These are phyloP conservation scores for Cranoglanis bouderius DNA, from an alignment of 2,113 vertebrate species.

Conservation along the genomic window DNA sequence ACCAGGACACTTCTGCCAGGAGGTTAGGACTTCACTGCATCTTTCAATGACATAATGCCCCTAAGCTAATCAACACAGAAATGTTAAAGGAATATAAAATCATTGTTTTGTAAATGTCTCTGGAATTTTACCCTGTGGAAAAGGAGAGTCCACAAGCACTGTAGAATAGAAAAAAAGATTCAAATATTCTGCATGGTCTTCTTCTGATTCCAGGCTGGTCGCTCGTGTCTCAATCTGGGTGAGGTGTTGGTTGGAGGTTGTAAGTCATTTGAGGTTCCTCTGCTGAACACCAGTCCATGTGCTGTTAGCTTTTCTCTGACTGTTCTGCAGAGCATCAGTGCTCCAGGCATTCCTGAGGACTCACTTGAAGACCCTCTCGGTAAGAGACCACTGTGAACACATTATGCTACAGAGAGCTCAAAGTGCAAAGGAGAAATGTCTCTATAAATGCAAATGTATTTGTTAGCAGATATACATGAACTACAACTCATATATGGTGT, in stretches of 20 bases:
- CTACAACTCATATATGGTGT: background rate
- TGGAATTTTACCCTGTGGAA: background rate
- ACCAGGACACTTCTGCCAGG: too few species aligned
- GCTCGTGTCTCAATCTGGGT: constrained; percentile 77
- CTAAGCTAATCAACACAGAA: background rate
- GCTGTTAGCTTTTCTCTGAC: constrained; percentile 76
- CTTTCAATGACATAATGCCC: too few species aligned
- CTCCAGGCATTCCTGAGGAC: constrained; percentile 53
- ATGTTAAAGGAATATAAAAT: background rate
- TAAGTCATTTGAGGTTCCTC: constrained; percentile 70
- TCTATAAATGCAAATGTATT: background rate
- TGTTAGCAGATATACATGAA: background rate
- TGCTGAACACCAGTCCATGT: constrained; percentile 83
- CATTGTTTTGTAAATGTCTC: too few species aligned
- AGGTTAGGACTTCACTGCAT: too few species aligned
- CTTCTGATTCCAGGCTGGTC: constrained; percentile 69
- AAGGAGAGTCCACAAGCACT: background rate
- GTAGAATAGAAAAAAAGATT: background rate
- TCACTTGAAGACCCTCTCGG: constrained; percentile 64
- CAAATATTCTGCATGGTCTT: background rate
- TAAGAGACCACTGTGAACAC: constrained; percentile 57
- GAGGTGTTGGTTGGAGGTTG: constrained; percentile 76
- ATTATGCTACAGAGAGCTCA: background rate
- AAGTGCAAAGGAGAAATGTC: background rate
- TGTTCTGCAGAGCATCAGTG: constrained; percentile 73